Base-by-base conservation (phyloP, 2,888 invertebrate species). In the Nebria salina region DNA sequence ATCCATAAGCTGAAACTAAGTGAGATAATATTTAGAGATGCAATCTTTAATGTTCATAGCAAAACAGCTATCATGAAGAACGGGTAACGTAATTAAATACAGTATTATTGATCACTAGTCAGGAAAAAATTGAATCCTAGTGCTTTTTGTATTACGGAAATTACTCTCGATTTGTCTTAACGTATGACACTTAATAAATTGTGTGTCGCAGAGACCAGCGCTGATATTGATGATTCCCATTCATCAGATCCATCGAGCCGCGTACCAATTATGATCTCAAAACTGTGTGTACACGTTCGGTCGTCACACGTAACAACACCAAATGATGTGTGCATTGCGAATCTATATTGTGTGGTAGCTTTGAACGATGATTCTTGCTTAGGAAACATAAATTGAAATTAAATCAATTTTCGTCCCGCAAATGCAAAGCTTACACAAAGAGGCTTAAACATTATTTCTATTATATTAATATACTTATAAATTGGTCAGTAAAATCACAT, bases 131-230 rank as follows among this genome's bases (percentile, higher is more conserved):
- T 81, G 76, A 81, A 81, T 81, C 81, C 42, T 75, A 73, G 81
- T 73, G 76, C 81, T 81, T 81, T 81, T 81, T 81, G 81, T 81
- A 81, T 81, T 76, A 81, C 81, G 81, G 81, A 81, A 76, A 81
- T 81, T 81, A 81, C 81, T 76, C 73, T 73, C 81, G 81, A 81
- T 81, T 81, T 81, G 81, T 81, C 81, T 81, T 72, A 76, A 76
- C 81, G 76, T 81, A 81, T 81, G 81, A 81, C 81, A 81, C 76
- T 81, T 81, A 81, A 81, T 81, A 81, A 81, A 81, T 81, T 81
- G 81, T 72, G 20, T 73, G 81, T 81, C 81, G 72, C 72, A 43
- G 76, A 25, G 76, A 34, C 76, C 66, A 25, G 81, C 75, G 72
- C 9, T 8, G 73, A 65, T 76, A 81, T 81, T 81, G 81, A 81